Base-by-base conservation (phyloP, 30 jellyfish, hydroid and myxozoan species). In the Chironex yamaguchii region DNA sequence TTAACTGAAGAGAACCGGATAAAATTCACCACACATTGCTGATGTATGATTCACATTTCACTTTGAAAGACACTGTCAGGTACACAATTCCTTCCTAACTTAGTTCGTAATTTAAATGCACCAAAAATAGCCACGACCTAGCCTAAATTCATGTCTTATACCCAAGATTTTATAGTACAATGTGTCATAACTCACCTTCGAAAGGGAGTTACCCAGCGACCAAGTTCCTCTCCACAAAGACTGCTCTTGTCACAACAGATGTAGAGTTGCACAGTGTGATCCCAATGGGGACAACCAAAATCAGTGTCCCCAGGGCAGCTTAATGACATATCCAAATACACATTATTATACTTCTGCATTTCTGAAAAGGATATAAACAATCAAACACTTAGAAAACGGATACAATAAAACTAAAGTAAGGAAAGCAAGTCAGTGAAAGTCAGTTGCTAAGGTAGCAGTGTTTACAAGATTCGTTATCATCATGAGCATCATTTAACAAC, bases 281-380 rank as follows among this genome's bases (percentile, higher is more conserved):
- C 98, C 98, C 98, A 93, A 82, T 93, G 98, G 3, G 98, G 98
- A 32, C 98, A 93, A 21, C 93, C 42, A 63, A 51, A 93, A 71
- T 93, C 98, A 12, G 97, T 85, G 35, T 89, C 53, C 12, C 98
- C 98, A 36, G 98, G 97, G 52, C 98, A 93, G 52, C 96, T 74
- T 28, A 93, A 81, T 0, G 96, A 89, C 97, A 93, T 88, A 28
- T 93, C 98, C 79, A 93, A 52, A 36, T 93, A 87, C 29, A 88
- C 98, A 26, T 93, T 87, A 12, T 64, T 58, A 71, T 87, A 88
- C 30, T 67, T 68, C 85, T 87, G 97, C 75, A 93, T 53, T 0
- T 71, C 98, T 93, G 50, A 24, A 71, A 0, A 49, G 0, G 4
- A 34, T 21, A 67, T 21, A 9, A 26, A 20, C 58, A 74, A 14